Evolutionary conservation across 2,888 invertebrate species (phyloP), one percentile per base, ranked within the genome.

Genomic region (Ornithoptera alexandrae): DNA sequence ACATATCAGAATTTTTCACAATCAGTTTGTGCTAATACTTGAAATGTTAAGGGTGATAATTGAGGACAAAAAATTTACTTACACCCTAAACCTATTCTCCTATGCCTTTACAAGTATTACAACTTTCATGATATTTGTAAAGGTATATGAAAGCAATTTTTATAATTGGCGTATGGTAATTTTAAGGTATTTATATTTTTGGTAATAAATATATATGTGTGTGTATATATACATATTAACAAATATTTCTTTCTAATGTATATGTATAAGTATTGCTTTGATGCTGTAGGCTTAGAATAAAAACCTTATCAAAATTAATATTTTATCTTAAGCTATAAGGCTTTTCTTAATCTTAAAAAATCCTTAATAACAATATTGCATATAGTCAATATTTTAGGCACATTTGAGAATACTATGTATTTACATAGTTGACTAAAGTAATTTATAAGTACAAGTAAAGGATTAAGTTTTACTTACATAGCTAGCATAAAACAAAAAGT

Each of bases 401-500:
- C 92, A 84, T 90, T 78, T 71, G 86, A 89, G 90, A 89, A 86
- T 84, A 87, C 83, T 84, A 83, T 81, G 81, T 78, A 78, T 80
- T 67, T 59, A 70, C 67, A 81, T 81, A 80, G 78, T 73, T 84
- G 83, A 88, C 86, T 87, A 85, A 76, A 77, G 77, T 82, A 80
- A 80, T 81, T 74, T 81, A 86, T 92, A 92, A 90, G 90, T 91
- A 92, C 90, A 89, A 89, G 83, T 84, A 84, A 89, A 87, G 84
- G 83, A 82, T 88, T 87, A 88, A 87, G 86, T 87, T 87, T 84
- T 81, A 80, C 86, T 88, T 86, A 87, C 75, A 79, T 74, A 78
- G 65, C 80, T 86, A 84, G 8, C 18, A 17, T 68, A 53, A 70
- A 39, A 20, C 60, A 78, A 81, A 75, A 79, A 78, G 75, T 72